These are phyloP conservation scores for Eupithecia tripunctaria DNA, from an alignment of 2,888 invertebrate genomes.

Conservation along the genomic window DNA sequence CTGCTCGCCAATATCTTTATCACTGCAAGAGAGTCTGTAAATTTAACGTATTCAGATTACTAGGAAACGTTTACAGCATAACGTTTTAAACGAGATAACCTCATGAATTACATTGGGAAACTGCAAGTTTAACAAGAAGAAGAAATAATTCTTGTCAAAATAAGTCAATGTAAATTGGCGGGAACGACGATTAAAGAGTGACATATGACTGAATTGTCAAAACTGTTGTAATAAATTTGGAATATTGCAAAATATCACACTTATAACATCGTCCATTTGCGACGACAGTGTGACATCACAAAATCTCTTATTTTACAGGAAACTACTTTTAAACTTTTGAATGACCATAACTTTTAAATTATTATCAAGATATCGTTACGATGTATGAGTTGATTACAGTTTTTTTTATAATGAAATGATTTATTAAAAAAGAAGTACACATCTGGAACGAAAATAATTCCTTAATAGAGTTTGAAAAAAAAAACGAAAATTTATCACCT, in stretches of 20 bases:
- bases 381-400: too few relatives aligned
- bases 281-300: too few relatives aligned
- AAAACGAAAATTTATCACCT: too few relatives aligned
- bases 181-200: not conserved
- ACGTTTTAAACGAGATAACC: conserved; percentile 31
- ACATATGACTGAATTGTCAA: not conserved
- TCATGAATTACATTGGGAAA: conserved; percentile 18
- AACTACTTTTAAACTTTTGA: too few relatives aligned
- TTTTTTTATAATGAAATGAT: too few relatives aligned
- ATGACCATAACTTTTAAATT: too few relatives aligned
- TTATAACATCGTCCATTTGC: too few relatives aligned
- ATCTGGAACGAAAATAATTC: too few relatives aligned
- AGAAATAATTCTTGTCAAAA: not conserved
- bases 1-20: conserved; percentile 34
- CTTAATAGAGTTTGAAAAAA: too few relatives aligned
- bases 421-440: too few relatives aligned
- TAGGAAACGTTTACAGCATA: conserved; percentile 42
- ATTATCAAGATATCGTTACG: too few relatives aligned
- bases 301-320: too few relatives aligned
- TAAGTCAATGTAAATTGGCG: conserved; percentile 5
- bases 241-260: not conserved
- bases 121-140: not conserved
- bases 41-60: conserved; percentile 49
- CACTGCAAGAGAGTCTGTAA: conserved; percentile 34
- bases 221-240: not conserved